phyloP scores from a whole-genome alignment of 2,888 invertebrate genomes.

The Pterobdella sp. region DNA sequence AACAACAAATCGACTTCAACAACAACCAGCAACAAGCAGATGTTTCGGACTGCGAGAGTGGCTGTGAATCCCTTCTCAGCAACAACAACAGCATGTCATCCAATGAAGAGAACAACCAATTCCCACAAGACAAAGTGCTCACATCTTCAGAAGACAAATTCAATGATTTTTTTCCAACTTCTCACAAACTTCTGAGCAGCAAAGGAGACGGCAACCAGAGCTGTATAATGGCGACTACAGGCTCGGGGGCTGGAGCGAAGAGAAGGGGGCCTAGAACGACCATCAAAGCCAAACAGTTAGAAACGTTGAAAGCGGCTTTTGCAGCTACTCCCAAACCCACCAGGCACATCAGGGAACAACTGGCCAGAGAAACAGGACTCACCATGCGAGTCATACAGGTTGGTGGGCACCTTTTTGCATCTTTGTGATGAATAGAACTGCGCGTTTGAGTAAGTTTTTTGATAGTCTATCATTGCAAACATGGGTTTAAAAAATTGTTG shows the following conservation, averaged over 20 bases:
- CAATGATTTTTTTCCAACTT: conserved; percentile 12
- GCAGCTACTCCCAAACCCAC: conserved; percentile 98
- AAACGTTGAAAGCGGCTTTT: conserved; percentile 95
- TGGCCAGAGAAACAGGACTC: conserved; percentile 95
- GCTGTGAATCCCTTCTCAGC: conserved; percentile 30
- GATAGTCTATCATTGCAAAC: too few relatives aligned
- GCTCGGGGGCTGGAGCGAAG: conserved; percentile 43
- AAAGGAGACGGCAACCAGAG: background rate
- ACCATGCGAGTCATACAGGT: conserved; percentile 99
- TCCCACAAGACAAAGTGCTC: conserved; percentile 32
- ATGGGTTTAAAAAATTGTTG: too few relatives aligned
- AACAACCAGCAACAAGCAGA: conserved; percentile 5
- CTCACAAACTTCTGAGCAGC: background rate
- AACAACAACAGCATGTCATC: conserved; percentile 4
- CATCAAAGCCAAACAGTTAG: conserved; percentile 97
- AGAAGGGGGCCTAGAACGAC: conserved; percentile 88
- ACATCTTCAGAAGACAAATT: conserved; percentile 37
- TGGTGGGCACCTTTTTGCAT: too few relatives aligned
- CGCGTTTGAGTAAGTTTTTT: too few relatives aligned
- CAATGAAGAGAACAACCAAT: background rate
- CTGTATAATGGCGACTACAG: background rate
- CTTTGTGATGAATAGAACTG: too few relatives aligned
- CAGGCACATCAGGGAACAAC: conserved; percentile 93
- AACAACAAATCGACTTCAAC: too few relatives aligned
- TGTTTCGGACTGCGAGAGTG: background rate